Evolutionary conservation across 2,888 invertebrate species (phyloP).

Genomic region (Cataglyphis cursor): DNA sequence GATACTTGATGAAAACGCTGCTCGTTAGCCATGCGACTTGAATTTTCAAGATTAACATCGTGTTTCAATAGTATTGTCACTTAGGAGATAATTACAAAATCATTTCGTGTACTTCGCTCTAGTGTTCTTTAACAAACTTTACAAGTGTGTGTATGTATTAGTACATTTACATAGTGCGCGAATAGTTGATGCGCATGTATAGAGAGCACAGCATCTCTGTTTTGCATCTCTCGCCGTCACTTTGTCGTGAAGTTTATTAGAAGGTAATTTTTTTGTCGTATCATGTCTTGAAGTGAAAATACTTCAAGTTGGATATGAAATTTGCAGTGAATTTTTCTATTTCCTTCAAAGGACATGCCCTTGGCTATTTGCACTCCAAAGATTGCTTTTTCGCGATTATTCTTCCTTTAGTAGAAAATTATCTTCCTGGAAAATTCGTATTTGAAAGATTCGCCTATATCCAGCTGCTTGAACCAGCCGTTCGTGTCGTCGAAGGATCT

Average conservation of each 20-base stretch:
- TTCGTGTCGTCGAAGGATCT: not conserved
- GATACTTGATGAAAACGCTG: not conserved
- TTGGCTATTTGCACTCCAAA: constrained; percentile 14
- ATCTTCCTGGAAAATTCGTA: not conserved
- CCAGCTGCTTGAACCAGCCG: not conserved
- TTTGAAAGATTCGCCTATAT: constrained; percentile 26
- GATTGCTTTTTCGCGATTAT: constrained; percentile 37
- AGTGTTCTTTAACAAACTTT: constrained; percentile 7
- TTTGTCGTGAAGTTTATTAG: constrained; percentile 73
- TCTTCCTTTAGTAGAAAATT: not conserved
- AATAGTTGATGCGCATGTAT: constrained; percentile 26
- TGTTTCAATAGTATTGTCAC: not conserved
- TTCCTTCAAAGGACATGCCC: not conserved
- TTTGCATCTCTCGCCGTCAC: constrained; percentile 62
- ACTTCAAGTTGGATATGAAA: constrained; percentile 38
- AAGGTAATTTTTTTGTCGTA: constrained; percentile 66
- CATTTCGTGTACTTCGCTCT: not conserved
- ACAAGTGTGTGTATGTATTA: not conserved
- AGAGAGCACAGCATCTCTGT: constrained; percentile 50
- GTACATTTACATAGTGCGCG: constrained; percentile 17
- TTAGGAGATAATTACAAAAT: constrained; percentile 37
- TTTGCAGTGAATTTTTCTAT: constrained; percentile 6
- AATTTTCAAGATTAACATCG: constrained; percentile 16
- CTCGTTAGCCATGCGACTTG: not conserved
- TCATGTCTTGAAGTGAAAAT: constrained; percentile 61